Base-by-base conservation (phyloP, 2,113 vertebrate species). In the rabbit (Oryctolagus cuniculus) region DNA sequence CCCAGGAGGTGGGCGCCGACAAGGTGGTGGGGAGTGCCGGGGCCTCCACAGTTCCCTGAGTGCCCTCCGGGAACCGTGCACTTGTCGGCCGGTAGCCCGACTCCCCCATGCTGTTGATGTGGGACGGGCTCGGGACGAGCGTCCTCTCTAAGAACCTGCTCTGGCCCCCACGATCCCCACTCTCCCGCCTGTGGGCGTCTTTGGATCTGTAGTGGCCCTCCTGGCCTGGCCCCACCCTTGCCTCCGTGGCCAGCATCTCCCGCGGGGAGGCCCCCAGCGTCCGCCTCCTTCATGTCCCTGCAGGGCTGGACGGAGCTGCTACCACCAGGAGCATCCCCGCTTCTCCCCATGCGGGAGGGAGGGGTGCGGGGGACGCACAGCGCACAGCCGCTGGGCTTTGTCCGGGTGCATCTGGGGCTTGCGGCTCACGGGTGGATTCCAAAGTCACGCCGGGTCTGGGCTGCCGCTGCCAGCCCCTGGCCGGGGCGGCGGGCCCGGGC, bases 111-210 rank as follows among this genome's bases (percentile, higher is more conserved):
- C 44, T 19, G 4, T 58, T 58, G 55, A 17, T 58, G 4, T 58
- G 55, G 13, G 49, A 19, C 0, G 4, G 17, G 8, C 51, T 53
- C 0, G 5, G 49, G 49, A 17, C 29, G 13, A 17, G 29, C 3
- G 25, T 13, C 70, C 72, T 38, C 38, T 38, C 38, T 74, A 13
- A 44, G 74, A 13, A 31, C 13, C 44, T 5, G 10, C 44, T 4
- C 44, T 0, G 15, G 27, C 7, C 25, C 27, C 44, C 49, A 3
- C 9, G 8, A 1, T 31, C 15, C 27, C 13, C 36, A 44, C 27
- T 29, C 44, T 58, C 38, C 29, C 44, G 8, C 51, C 64, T n/a
- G 10, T 85, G 44, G 17, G 38, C 12, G 3, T 85, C 64, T 85
- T 69, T 3, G 38, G 31, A n/a, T 66, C 31, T 24, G 66, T 19